These are phyloP conservation scores for Corythoichthys intestinalis DNA, from an alignment of 2,113 vertebrate genomes.

Conservation along the genomic window DNA sequence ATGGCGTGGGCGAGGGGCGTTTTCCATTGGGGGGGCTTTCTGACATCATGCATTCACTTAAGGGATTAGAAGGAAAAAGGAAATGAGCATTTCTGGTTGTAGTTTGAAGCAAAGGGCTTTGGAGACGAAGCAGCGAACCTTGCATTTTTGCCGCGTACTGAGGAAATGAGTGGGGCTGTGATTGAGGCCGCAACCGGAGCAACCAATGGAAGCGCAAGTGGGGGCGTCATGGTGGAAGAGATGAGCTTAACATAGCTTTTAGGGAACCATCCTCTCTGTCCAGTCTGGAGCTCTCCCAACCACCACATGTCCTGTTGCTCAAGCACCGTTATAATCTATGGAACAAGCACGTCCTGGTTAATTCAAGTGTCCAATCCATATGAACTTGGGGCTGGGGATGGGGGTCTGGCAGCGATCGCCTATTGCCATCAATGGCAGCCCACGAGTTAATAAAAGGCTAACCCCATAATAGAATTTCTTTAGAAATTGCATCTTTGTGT, in stretches of 20 bases:
- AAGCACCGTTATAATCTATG: conserved; percentile 86
- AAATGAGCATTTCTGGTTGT: not conserved
- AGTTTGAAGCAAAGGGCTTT: not conserved
- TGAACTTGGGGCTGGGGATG: too few species aligned
- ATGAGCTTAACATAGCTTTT: conserved; percentile 99
- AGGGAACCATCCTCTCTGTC: conserved; percentile 98
- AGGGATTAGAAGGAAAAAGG: not conserved
- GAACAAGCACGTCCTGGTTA: not conserved
- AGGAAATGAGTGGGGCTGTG: not conserved
- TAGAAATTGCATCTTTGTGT: too few species aligned
- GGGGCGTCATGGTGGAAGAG: conserved; percentile 76
- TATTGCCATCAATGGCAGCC: too few species aligned
- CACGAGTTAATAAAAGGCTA: too few species aligned
- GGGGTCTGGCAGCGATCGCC: too few species aligned
- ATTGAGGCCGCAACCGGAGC: conserved; percentile 68
- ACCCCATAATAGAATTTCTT: too few species aligned
- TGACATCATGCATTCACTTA: conserved; percentile 83
- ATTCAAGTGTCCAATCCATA: too few species aligned
- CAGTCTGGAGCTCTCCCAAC: conserved; percentile 93
- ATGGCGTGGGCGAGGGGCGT: conserved; percentile 84
- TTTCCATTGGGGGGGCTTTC: conserved; percentile 91
- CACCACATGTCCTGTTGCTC: conserved; percentile 99
- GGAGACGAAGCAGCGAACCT: conserved; percentile 28
- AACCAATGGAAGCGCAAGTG: not conserved
- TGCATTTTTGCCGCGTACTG: conserved; percentile 46